phyloP scores from a whole-genome alignment of 2,888 invertebrate species.

The Pterostichus madidus region DNA sequence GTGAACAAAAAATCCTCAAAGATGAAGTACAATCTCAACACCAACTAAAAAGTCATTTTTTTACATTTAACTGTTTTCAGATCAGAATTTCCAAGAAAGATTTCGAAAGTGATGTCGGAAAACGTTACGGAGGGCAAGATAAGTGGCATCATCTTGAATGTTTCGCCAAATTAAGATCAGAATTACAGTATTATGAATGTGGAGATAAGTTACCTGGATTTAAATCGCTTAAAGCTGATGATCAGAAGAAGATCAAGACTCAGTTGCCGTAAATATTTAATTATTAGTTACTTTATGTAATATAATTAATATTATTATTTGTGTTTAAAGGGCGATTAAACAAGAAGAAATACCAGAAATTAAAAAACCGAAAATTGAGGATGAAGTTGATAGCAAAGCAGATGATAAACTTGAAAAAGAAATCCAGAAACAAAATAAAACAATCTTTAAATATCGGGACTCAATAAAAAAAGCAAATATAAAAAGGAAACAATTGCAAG shows the following conservation, averaged over 20 bases:
- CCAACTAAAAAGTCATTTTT: background rate
- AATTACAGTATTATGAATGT: slow-evolving; percentile 85
- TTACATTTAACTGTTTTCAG: slow-evolving; percentile 68
- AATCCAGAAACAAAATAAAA: slow-evolving; percentile 86
- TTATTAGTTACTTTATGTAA: background rate
- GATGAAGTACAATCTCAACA: slow-evolving; percentile 77
- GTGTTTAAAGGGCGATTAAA: slow-evolving; percentile 75
- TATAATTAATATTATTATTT: slow-evolving; percentile 25
- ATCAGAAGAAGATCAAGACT: slow-evolving; percentile 82
- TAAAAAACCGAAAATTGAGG: slow-evolving; percentile 86
- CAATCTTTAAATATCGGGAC: slow-evolving; percentile 85
- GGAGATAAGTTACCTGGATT: slow-evolving; percentile 90
- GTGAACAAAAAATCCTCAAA: slow-evolving; percentile 91
- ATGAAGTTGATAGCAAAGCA: slow-evolving; percentile 75
- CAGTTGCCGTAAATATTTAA: slow-evolving; percentile 82
- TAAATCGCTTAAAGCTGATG: slow-evolving; percentile 84
- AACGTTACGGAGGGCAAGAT: slow-evolving; percentile 90
- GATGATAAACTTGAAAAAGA: slow-evolving; percentile 80
- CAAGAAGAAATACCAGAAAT: slow-evolving; percentile 80
- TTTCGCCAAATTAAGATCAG: slow-evolving; percentile 87
- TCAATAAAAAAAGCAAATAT: slow-evolving; percentile 80
- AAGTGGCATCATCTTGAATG: slow-evolving; percentile 96
- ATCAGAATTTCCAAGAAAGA: slow-evolving; percentile 91
- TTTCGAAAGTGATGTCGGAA: slow-evolving; percentile 89
- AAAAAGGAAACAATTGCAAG: slow-evolving; percentile 81